Evolutionary conservation across 2,888 invertebrate species (phyloP).

Genomic region (Nemapogon koenigi): DNA sequence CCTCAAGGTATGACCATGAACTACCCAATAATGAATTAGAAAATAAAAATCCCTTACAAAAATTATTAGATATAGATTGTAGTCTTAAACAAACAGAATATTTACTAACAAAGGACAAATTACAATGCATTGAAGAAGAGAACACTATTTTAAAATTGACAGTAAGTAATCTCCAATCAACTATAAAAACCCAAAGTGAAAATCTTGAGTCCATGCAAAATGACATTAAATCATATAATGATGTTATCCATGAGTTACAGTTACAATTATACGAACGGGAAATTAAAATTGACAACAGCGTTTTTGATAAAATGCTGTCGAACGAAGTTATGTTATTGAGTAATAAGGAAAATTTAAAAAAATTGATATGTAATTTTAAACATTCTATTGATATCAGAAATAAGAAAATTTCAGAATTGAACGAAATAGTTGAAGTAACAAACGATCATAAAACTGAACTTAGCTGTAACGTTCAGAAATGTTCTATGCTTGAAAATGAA

Average conservation of each 20-base stretch:
- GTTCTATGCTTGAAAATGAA: too few relatives aligned
- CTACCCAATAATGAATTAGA: constrained; percentile 32
- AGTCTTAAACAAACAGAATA: too few relatives aligned
- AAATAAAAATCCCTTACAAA: constrained; percentile 27
- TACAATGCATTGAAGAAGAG: constrained; percentile 30
- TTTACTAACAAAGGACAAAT: constrained; percentile 31
- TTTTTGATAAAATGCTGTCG: constrained; percentile 34
- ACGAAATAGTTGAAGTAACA: not conserved
- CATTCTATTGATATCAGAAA: constrained; percentile 28
- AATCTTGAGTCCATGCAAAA: constrained; percentile 26
- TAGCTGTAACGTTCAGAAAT: too few relatives aligned
- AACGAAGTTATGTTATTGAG: constrained; percentile 42
- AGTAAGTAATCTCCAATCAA: constrained; percentile 33
- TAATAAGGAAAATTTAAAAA: constrained; percentile 47
- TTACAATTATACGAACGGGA: constrained; percentile 30
- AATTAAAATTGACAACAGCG: constrained; percentile 22
- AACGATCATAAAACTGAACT: not conserved
- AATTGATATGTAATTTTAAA: constrained; percentile 40
- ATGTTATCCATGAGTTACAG: constrained; percentile 37
- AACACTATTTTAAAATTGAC: constrained; percentile 32
- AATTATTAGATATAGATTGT: constrained; percentile 31
- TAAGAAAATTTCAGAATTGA: constrained; percentile 24
- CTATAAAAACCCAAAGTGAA: constrained; percentile 33
- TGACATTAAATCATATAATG: constrained; percentile 37
- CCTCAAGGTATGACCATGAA: constrained; percentile 28